Base-by-base conservation (phyloP, 2,888 invertebrate species). In the Nezara viridula region DNA sequence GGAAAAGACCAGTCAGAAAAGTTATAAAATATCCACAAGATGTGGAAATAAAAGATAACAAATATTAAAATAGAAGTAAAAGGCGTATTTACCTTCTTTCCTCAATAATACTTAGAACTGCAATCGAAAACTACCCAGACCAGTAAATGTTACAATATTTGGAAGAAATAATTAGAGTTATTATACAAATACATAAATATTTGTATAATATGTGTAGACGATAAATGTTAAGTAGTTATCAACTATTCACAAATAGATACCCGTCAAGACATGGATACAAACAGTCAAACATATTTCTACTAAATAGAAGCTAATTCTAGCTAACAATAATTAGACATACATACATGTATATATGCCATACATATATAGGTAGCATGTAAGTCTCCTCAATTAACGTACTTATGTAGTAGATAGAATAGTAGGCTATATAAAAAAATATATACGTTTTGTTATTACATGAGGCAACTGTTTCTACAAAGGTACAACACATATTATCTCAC, bases 261-360 rank as follows among this genome's bases (percentile, higher is more conserved):
- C 81, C 44, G 81, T 81, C 81, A 81, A 81, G 40, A 81, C 81
- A 81, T 81, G 81, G 81, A 81, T 81, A 81, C 81, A 44, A 24
- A 81, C 81, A 81, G 81, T 81, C 81, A 40, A 81, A 44, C 81
- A 81, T 81, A n/a, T 81, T 81, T 81, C 81, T 81, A 81, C 47
- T n/a, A 81, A 24, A 81, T 81, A 81, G 24, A 81, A 81, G 44
- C 81, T 81, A 81, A 44, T 47, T n/a, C 81, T 81, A 81, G n/a
- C 81, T 81, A 81, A 73, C 66, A 73, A 73, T 73, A 32, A 66
- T 66, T 37, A 73, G 32, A 73, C 16, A 73, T 73, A 37, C 37
- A 73, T n/a, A 19, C 27, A 66, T 27, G 60, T 66, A 32, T 32
- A 21, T 73, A 73, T 32, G 21, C 66, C 37, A 73, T 73, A 73